These are phyloP conservation scores for Hedychridium roseum DNA, from an alignment of 2,888 invertebrate genomes.

Conservation along the genomic window DNA sequence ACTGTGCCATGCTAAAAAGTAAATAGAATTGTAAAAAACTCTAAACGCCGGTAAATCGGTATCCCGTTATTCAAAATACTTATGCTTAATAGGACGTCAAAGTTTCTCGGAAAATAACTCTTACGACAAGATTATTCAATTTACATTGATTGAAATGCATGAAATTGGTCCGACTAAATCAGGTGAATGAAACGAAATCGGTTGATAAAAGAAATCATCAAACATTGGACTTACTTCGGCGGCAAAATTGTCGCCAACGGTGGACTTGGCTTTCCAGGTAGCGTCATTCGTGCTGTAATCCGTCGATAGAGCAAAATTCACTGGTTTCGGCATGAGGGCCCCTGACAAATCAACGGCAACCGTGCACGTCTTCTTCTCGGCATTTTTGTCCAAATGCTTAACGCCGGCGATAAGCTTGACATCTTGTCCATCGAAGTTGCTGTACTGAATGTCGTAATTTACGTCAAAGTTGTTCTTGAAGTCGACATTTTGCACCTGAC, in stretches of 20 bases:
- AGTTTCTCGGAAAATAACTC: too few species aligned
- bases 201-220: not conserved
- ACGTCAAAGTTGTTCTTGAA: slow-evolving; percentile 61
- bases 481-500: slow-evolving; percentile 62
- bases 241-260: slow-evolving; percentile 42
- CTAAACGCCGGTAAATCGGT: too few species aligned
- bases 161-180: too few species aligned
- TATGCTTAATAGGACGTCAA: too few species aligned
- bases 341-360: slow-evolving; percentile 38
- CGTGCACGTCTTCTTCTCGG: slow-evolving; percentile 43
- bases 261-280: slow-evolving; percentile 37
- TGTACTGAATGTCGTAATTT: slow-evolving; percentile 62
- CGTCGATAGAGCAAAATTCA: slow-evolving; percentile 23
- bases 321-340: slow-evolving; percentile 35
- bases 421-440: slow-evolving; percentile 65
- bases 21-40: too few species aligned
- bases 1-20: too few species aligned
- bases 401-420: slow-evolving; percentile 56
- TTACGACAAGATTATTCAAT: too few species aligned
- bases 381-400: slow-evolving; percentile 56
- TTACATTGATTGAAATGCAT: too few species aligned
- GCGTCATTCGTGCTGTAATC: slow-evolving; percentile 26
- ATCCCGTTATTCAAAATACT: too few species aligned
- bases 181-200: too few species aligned
- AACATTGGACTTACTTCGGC: slow-evolving; percentile 37